These are phyloP conservation scores for Nomada flava DNA, from an alignment of 2,888 invertebrate genomes.

Conservation along the genomic window DNA sequence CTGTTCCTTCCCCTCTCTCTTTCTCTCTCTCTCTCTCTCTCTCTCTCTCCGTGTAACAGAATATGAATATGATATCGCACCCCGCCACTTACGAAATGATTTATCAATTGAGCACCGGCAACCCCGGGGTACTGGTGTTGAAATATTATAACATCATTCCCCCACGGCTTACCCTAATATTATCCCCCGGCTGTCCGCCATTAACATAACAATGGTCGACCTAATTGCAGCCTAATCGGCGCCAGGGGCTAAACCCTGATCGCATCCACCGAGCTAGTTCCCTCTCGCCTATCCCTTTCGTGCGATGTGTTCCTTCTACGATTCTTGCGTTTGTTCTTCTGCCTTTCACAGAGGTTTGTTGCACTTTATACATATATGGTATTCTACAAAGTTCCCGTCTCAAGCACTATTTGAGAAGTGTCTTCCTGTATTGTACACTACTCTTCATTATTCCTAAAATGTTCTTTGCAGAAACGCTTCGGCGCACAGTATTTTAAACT, in stretches of 20 bases:
- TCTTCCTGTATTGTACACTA: no score
- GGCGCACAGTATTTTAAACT: no score
- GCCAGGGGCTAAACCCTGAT: slow-evolving; percentile 73
- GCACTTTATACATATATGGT: no score
- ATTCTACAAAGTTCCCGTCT: no score
- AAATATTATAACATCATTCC: slow-evolving; percentile 83
- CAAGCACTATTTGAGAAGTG: no score
- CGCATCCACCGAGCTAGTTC: slow-evolving; percentile 41
- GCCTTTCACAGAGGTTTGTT: not conserved
- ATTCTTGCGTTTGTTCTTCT: not conserved
- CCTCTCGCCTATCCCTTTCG: not conserved
- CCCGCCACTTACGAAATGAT: slow-evolving; percentile 80
- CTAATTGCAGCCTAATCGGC: slow-evolving; percentile 83
- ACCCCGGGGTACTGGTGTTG: slow-evolving; percentile 80
- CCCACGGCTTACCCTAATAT: slow-evolving; percentile 80
- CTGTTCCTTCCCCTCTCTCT: slow-evolving; percentile 38
- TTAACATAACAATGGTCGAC: slow-evolving; percentile 83
- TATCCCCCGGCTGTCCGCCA: slow-evolving; percentile 76
- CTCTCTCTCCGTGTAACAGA: slow-evolving; percentile 20
- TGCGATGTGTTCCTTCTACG: not conserved
- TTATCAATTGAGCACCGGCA: slow-evolving; percentile 81
- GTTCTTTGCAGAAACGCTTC: no score
- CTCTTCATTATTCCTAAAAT: no score
- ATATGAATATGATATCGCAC: slow-evolving; percentile 75
- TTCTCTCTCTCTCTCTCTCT: slow-evolving; percentile 27